Base-by-base conservation (phyloP, 2,113 vertebrate genomes). In the Epinephelus cyanopodus region DNA sequence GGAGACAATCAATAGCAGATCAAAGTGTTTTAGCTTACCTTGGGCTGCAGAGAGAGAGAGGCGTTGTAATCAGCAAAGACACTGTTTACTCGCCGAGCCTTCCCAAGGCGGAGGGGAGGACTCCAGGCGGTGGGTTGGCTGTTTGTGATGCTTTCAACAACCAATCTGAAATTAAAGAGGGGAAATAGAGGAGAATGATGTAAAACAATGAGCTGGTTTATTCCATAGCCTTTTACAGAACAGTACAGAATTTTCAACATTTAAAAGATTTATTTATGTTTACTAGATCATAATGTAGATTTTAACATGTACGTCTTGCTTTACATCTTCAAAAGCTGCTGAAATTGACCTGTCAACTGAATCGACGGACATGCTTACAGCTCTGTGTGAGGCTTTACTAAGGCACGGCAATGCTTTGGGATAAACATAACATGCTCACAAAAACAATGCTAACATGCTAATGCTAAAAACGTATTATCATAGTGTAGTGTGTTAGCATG, bases 1-100 rank as follows among this genome's bases (percentile, higher is more conserved):
- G 89, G 87, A 91, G 90, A 86, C 84, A 93, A 96, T 95, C 94
- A 92, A 95, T 95, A 94, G 80, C 90, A 95, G 94, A 95, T 94
- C 93, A 95, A 94, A 93, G 91, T 92, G 90, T 90, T 94, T 91
- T 82, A 91, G 83, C 82, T 93, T 88, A 93, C 94, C 89, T 91
- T 91, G 81, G 90, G 87, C 83, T 89, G 86, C 76, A 91, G 81
- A 74, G 87, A 90, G 75, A 91, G 87, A 82, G 81, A 86, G 64
- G 73, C 65, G 72, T 86, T 90, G 85, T 94, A 94, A 94, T 94
- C 92, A 94, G 89, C 90, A 83, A 90, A 93, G 92, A 95, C 93
- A 92, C 84, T 94, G 89, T 94, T 94, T 95, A 94, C 92, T 85
- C 70, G 29, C 70, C 73, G 52, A 87, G 84, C 71, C 80, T 93